Evolutionary conservation across 2,797 vertebrate species (phyloP).

Genomic region (Threskiornis aethiopicus): DNA sequence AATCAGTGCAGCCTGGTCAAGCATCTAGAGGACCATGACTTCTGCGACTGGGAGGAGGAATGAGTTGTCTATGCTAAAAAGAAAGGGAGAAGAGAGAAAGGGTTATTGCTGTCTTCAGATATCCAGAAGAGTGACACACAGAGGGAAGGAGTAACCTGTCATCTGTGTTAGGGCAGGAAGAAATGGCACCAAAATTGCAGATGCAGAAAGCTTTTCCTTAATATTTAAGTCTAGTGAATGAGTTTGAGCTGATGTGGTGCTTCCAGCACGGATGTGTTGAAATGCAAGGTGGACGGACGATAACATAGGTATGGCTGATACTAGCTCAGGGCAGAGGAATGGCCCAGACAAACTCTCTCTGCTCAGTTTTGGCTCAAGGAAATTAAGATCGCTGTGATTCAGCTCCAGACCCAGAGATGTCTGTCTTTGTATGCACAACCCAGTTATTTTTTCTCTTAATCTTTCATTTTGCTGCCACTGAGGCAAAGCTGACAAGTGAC

Average conservation of each 20-base stretch:
- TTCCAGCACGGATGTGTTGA: background rate
- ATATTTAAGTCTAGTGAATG: background rate
- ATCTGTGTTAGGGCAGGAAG: background rate
- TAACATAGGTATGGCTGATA: background rate
- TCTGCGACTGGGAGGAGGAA: background rate
- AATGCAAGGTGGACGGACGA: background rate
- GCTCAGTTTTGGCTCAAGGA: background rate
- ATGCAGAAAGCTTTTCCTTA: background rate
- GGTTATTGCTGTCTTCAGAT: background rate
- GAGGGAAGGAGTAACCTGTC: background rate
- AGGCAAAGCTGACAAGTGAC: conserved; percentile 31
- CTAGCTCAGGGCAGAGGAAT: background rate
- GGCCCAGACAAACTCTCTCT: background rate
- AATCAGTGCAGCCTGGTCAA: background rate
- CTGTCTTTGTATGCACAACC: background rate
- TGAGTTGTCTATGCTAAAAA: background rate
- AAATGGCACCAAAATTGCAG: background rate
- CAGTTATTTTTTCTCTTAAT: background rate
- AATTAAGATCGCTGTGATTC: background rate
- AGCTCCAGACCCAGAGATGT: background rate
- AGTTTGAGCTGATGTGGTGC: background rate
- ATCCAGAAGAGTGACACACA: background rate
- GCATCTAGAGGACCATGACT: background rate
- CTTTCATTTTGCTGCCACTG: conserved; percentile 1
- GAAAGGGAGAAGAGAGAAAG: background rate